A percentile compares a stretch with the other conserved stretches of the same genome.
Evolutionary conservation across 2,797 vertebrate species (phyloP).

Genomic region (Pseudochaenichthys georgianus): DNA sequence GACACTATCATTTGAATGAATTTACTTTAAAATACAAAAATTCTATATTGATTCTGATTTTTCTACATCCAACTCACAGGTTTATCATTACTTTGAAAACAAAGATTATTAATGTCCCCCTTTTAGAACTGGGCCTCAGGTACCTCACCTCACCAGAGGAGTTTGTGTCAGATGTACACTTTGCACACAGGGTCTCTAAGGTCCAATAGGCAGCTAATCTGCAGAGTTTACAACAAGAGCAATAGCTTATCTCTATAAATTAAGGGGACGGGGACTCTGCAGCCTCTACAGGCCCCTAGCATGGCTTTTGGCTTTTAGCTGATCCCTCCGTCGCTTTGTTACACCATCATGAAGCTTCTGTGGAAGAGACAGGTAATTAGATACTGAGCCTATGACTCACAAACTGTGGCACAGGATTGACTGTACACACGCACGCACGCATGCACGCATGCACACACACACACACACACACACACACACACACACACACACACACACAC

Average conservation of each 20-base stretch:
- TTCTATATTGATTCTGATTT: too few species aligned
- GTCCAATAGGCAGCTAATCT: neutral
- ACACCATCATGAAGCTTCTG: neutral
- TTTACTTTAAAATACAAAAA: too few species aligned
- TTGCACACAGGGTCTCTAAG: neutral
- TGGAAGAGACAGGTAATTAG: constrained; percentile 7
- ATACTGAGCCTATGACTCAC: constrained; percentile 21
- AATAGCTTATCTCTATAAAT: neutral
- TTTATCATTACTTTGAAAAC: too few species aligned
- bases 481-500: neutral
- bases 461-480: too few species aligned
- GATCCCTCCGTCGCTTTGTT: neutral
- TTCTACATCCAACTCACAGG: too few species aligned
- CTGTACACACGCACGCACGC: neutral
- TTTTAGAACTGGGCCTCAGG: neutral
- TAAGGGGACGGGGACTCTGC: neutral
- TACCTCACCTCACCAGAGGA: neutral
- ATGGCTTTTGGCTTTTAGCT: neutral
- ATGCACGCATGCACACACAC: neutral
- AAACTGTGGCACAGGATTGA: constrained; percentile 1
- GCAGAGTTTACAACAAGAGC: neutral
- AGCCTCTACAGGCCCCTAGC: neutral
- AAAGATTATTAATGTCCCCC: too few species aligned
- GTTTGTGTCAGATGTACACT: neutral
- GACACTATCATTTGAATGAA: too few species aligned